Conservation (phyloP, 2,797 vertebrate genomes). For the Buceros bicornis region DNA sequence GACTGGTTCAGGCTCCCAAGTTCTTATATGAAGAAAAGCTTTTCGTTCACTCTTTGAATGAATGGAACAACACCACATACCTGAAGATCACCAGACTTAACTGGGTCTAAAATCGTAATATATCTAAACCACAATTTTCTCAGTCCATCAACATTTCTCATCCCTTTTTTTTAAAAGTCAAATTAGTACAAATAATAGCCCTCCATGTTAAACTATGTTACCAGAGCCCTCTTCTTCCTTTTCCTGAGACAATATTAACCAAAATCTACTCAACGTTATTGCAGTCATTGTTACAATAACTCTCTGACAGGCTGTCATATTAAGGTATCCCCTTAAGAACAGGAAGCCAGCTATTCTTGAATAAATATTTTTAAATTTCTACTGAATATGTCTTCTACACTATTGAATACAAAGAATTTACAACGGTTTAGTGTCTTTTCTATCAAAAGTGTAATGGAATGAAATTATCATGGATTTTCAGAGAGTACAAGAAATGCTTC, state of each 20-base stretch:
- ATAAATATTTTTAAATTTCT: constrained; percentile 52
- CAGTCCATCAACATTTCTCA: neutral
- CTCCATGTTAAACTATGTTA: neutral
- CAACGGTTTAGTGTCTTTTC: constrained; percentile 19
- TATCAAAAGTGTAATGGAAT: constrained; percentile 53
- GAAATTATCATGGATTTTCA: constrained; percentile 46
- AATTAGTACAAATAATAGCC: neutral
- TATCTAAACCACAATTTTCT: neutral
- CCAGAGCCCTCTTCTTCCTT: neutral
- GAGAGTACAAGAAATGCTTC: neutral
- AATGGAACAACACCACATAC: neutral
- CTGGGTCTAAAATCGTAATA: neutral
- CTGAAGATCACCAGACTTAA: neutral
- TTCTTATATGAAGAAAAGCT: neutral
- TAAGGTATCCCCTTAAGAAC: neutral
- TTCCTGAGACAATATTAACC: neutral
- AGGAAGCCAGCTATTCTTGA: neutral
- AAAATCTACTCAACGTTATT: neutral
- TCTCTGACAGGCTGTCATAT: constrained; percentile 8
- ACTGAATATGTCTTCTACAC: neutral
- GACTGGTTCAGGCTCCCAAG: rapidly evolving
- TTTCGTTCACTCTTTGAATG: neutral
- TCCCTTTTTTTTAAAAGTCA: neutral
- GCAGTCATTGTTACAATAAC: neutral
- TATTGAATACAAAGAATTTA: constrained; percentile 42